These are phyloP conservation scores for Herminia tarsipennalis DNA, from an alignment of 2,888 invertebrate genomes.

Conservation along the genomic window DNA sequence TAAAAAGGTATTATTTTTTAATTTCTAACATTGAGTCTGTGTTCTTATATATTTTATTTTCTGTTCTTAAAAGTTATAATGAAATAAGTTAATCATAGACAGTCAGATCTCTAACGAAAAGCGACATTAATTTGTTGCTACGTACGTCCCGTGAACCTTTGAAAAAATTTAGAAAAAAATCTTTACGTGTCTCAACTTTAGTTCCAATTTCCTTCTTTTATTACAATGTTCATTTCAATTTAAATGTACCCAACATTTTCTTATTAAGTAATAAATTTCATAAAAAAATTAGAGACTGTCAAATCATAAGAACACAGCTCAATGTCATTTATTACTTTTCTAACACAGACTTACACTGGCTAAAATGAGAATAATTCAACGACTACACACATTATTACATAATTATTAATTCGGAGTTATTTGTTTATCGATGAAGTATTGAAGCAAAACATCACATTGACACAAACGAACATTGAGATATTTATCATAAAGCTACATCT, in stretches of 20 bases:
- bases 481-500: conserved; percentile 26
- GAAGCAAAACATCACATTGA: conserved; percentile 45
- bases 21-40: conserved; percentile 49
- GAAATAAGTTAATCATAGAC: no score
- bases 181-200: no score
- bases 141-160: no score
- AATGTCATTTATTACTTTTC: conserved; percentile 56
- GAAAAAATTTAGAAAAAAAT: no score
- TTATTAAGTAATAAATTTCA: no score
- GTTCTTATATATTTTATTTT: conserved; percentile 57
- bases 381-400: conserved; percentile 39
- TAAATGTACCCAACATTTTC: neutral
- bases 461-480: conserved; percentile 48
- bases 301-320: conserved; percentile 63
- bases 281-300: conserved; percentile 12
- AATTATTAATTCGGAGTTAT: conserved; percentile 31
- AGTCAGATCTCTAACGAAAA: no score
- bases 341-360: conserved; percentile 70
- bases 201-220: no score
- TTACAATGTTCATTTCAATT: no score
- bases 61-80: conserved; percentile 11
- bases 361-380: conserved; percentile 66
- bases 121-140: no score
- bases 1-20: conserved; percentile 56
- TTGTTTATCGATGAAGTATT: conserved; percentile 23